Evolutionary conservation across 2,888 invertebrate species (phyloP).

Genomic region (Encarsia formosa): DNA sequence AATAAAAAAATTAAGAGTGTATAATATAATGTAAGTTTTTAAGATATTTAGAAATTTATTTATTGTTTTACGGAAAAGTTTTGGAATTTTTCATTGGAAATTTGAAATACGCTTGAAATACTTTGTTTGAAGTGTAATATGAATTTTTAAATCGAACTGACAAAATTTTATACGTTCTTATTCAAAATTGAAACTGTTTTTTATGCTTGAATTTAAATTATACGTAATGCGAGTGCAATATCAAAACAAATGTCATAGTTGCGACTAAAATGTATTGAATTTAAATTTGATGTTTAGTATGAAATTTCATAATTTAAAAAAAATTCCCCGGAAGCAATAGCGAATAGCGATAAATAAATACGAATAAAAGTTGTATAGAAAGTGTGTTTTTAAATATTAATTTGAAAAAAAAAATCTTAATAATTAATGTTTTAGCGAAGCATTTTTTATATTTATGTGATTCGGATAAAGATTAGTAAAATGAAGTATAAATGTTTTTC

Average conservation of each 20-base stretch:
- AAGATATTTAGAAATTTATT: constrained; percentile 12
- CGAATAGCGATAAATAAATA: constrained; percentile 15
- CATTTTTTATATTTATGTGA: constrained; percentile 13
- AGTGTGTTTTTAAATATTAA: constrained; percentile 16
- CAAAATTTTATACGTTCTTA: constrained; percentile 24
- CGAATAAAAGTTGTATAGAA: constrained; percentile 19
- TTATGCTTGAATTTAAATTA: constrained; percentile 15
- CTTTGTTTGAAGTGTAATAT: constrained; percentile 8
- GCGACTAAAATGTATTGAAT: no score
- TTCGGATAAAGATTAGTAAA: constrained; percentile 10
- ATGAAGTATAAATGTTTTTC: constrained; percentile 15
- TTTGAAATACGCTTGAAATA: constrained; percentile 7
- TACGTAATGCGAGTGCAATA: constrained; percentile 18
- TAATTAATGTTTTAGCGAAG: no score
- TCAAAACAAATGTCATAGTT: constrained; percentile 13
- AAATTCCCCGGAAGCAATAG: constrained; percentile 19
- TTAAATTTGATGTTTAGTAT: constrained; percentile 19
- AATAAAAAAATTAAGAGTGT: constrained; percentile 15
- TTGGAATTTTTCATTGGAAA: constrained; percentile 9
- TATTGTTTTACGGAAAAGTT: constrained; percentile 7
- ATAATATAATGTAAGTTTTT: constrained; percentile 18
- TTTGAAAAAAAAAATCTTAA: constrained; percentile 11
- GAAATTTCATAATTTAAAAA: constrained; percentile 13
- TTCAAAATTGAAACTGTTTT: constrained; percentile 9
- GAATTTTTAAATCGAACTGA: constrained; percentile 20